Conservation (phyloP, 1,140 invertebrate species). For the Triops cancriformis region DNA sequence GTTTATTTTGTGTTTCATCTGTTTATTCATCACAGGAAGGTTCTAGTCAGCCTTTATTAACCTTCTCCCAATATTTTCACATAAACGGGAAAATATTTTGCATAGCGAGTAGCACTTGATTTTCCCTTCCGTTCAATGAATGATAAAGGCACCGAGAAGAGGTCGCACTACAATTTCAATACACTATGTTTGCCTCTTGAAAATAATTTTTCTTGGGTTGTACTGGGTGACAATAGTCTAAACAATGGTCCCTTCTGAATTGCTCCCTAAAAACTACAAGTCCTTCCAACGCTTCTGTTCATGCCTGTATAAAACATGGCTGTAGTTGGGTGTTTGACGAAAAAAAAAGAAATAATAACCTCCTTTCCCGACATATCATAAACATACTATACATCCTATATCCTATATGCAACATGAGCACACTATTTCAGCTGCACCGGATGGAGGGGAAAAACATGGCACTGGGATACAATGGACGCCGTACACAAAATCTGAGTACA, state of each 20-base stretch:
- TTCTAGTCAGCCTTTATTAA: neutral
- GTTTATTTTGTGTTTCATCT: neutral
- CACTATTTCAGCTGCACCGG: constrained; percentile 1
- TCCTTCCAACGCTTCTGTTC: neutral
- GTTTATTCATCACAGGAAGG: constrained; percentile 2
- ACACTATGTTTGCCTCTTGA: neutral
- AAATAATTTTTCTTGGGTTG: neutral
- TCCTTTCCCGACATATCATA: neutral
- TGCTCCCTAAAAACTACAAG: neutral
- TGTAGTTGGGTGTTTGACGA: neutral
- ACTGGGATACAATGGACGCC: constrained; percentile 8
- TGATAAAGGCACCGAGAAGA: constrained; percentile 4
- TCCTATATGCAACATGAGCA: neutral
- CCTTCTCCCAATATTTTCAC: neutral
- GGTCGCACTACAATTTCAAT: neutral
- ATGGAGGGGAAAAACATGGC: constrained; percentile 1
- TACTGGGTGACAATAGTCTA: constrained; percentile 7
- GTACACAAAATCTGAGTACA: neutral
- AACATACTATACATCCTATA: constrained; percentile 1
- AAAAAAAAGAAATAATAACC: neutral
- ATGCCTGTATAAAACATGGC: neutral
- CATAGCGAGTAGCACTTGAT: neutral
- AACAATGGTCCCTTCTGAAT: neutral
- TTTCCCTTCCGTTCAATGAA: neutral
- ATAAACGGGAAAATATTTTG: neutral